Evolutionary conservation across 2,797 vertebrate genomes (phyloP).

Genomic region (Bufotes viridis): DNA sequence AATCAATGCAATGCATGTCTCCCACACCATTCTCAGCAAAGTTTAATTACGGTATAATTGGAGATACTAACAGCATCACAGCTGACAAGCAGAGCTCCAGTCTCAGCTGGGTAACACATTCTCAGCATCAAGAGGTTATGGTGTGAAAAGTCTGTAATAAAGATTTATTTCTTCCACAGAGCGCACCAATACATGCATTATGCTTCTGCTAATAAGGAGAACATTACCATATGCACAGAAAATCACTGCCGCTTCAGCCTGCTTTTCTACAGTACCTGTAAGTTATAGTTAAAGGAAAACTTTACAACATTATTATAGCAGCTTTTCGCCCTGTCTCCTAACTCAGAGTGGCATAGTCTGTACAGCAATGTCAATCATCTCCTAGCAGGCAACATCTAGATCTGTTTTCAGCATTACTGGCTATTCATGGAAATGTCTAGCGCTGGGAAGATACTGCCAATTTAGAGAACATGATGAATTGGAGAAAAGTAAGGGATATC

Average conservation of each 20-base stretch:
- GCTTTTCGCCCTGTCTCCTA: background rate
- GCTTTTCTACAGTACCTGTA: background rate
- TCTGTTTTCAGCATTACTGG: background rate
- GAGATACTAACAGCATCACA: background rate
- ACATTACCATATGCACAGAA: constrained; percentile 13
- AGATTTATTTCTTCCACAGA: constrained; percentile 20
- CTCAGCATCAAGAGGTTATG: constrained; percentile 26
- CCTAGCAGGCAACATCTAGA: background rate
- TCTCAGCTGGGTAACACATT: constrained; percentile 9
- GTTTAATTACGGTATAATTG: constrained; percentile 26
- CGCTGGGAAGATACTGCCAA: background rate
- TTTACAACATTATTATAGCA: constrained; percentile 31
- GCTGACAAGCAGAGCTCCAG: background rate
- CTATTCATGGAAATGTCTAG: background rate
- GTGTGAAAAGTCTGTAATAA: constrained; percentile 25
- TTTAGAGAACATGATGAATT: background rate
- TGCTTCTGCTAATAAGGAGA: constrained; percentile 1
- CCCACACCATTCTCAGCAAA: background rate
- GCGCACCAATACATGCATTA: constrained; percentile 23
- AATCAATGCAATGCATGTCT: background rate
- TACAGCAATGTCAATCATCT: constrained; percentile 15
- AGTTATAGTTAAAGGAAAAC: background rate
- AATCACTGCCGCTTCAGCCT: background rate
- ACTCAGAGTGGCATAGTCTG: constrained; percentile 8
- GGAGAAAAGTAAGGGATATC: background rate